Conservation (phyloP, 2,797 vertebrate species). For the Strix occidentalis region DNA sequence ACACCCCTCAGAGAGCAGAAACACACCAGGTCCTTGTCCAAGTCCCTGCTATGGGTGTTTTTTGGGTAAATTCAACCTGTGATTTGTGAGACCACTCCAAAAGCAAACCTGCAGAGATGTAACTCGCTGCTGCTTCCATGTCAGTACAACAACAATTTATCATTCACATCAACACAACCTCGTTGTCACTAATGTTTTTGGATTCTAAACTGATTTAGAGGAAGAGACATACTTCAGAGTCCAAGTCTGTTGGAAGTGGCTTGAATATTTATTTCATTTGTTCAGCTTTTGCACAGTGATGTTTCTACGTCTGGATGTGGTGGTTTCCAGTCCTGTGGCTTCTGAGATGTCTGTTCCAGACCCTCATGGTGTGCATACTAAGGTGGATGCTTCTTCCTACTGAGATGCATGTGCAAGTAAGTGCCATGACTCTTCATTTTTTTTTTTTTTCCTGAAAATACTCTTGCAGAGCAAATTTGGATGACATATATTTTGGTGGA, state of each 20-base stretch:
- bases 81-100: neutral
- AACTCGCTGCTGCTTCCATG: neutral
- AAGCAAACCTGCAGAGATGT: neutral
- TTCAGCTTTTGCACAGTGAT: neutral
- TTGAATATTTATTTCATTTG: neutral
- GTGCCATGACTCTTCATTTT: neutral
- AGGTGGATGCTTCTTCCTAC: neutral
- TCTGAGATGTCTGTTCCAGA: neutral
- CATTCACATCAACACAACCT: neutral
- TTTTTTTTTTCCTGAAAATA: neutral
- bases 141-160: neutral
- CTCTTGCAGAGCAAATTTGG: neutral
- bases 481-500: neutral
- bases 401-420: neutral
- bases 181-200: accelerated
- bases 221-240: neutral
- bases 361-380: too few relatives aligned
- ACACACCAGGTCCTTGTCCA: neutral
- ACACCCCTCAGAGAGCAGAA: neutral
- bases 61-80: neutral
- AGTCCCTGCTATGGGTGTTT: accelerated
- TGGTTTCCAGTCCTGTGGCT: neutral
- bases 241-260: neutral
- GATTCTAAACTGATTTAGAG: neutral
- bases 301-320: accelerated